Base-by-base conservation (phyloP, 1,140 invertebrate genomes). In the Aradophagus sp. region DNA sequence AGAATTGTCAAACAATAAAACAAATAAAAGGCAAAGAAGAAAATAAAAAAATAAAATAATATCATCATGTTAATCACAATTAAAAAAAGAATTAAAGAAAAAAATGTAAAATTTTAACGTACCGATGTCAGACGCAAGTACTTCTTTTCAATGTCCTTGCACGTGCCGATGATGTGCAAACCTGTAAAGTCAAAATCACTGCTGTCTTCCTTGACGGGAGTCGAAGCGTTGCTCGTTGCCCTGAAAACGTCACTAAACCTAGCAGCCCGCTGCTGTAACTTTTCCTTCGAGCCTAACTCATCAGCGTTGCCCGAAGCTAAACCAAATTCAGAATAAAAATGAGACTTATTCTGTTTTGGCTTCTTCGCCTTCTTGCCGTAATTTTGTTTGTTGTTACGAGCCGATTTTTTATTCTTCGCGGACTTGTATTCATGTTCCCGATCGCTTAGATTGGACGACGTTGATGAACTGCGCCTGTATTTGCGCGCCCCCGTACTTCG, bases 131-230 rank as follows among this genome's bases (percentile, higher is more conserved):
- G 89, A 75, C 97, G 89, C 34, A 99, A 88, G 84, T 98, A 99
- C 32, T 91, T 93, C 82, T 99, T 99, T 83, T 99, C 97, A 67
- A 99, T 85, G 82, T 97, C 93, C 80, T 88, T 89, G 86, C 94
- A 97, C 1, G 94, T 96, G 17, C 97, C 97, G 52, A 98, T 92
- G 80, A 99, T 95, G 84, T 96, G 93, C 81, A 94, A 90, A 80
- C 92, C 90, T 69, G 90, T 89, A 84, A 93, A 90, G 86, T 95
- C 93, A 86, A 94, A 91, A 73, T 93, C 91, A 36, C 87, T 86
- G 38, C 86, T 81, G 71, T 90, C 90, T 53, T 89, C 88, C 71
- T 87, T 87, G 59, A 88, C 83, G 12, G 78, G 0, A 14, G 4
- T 27, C 0, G 20, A 19, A 6, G 27, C 16, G 2, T n/a, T 27